A percentile compares a stretch with the other conserved stretches of the same genome.
Evolutionary conservation across 2,888 invertebrate genomes (phyloP).

Genomic region (Pilophorus perplexus): DNA sequence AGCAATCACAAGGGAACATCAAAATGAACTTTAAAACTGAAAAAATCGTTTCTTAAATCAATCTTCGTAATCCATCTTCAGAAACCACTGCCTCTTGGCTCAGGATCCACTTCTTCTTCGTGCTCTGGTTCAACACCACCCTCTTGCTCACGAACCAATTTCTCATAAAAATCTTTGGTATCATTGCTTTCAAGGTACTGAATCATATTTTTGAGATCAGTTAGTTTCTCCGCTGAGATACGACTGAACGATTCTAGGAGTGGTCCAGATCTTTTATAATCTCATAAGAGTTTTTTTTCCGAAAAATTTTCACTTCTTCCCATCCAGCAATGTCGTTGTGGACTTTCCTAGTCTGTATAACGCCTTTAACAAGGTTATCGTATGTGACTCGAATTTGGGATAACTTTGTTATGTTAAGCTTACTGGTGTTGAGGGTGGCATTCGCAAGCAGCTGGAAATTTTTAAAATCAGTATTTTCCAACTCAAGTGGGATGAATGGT

Average conservation of each 20-base stretch:
- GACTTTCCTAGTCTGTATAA: not conserved
- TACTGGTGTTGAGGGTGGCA: too few relatives aligned
- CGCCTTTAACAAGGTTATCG: slow-evolving; percentile 3
- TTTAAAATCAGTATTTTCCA: not conserved
- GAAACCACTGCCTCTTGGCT: too few relatives aligned
- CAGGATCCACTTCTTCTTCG: too few relatives aligned
- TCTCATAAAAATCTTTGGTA: not conserved
- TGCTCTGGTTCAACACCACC: slow-evolving; percentile 5
- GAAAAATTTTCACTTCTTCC: slow-evolving; percentile 1
- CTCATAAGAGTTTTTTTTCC: not conserved
- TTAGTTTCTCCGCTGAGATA: not conserved
- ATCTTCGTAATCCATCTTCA: too few relatives aligned
- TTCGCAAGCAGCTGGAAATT: too few relatives aligned
- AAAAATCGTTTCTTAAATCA: too few relatives aligned
- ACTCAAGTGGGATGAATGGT: not conserved
- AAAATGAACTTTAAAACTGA: too few relatives aligned
- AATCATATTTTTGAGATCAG: not conserved
- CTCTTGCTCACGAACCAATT: not conserved
- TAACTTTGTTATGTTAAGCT: not conserved
- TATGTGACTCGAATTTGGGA: not conserved
- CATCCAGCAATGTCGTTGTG: slow-evolving; percentile 3
- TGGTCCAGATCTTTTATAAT: slow-evolving; percentile 1
- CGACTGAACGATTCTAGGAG: not conserved
- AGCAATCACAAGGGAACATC: too few relatives aligned
- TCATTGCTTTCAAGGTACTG: not conserved